Evolutionary conservation across 2,888 invertebrate species (phyloP).

Genomic region (Apodemia hepburni): DNA sequence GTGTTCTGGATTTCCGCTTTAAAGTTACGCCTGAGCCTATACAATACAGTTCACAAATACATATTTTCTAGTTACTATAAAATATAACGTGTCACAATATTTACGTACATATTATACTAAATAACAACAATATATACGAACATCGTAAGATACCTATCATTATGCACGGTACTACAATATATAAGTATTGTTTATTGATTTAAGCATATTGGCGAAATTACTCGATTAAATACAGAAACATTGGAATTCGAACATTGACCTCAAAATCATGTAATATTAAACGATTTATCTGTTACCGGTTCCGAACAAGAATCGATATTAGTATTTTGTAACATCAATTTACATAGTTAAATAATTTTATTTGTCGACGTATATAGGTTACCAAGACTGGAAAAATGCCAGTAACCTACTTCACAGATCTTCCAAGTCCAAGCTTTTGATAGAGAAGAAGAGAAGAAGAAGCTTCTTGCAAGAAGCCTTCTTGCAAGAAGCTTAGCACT

Average conservation of each 20-base stretch:
- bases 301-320: constrained; percentile 43
- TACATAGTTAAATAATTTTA: constrained; percentile 15
- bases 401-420: not conserved
- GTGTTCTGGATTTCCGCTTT: no score
- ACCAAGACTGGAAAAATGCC: not conserved
- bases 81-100: no score
- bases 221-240: constrained; percentile 13
- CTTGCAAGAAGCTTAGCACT: no score
- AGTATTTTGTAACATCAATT: constrained; percentile 10
- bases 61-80: no score
- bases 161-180: not conserved
- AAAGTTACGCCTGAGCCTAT: no score
- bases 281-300: constrained; percentile 46
- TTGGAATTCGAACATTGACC: constrained; percentile 24
- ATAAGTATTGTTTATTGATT: not conserved
- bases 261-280: constrained; percentile 31
- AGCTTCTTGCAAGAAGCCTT: no score
- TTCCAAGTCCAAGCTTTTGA: no score
- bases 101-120: no score
- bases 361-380: not conserved
- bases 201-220: constrained; percentile 12
- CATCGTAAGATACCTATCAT: not conserved
- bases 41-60: no score
- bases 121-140: no score
- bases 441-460: no score